Evolutionary conservation across 1,140 invertebrate species (phyloP), one percentile per base, ranked within the genome.

Genomic region (Calephelis virginiensis): DNA sequence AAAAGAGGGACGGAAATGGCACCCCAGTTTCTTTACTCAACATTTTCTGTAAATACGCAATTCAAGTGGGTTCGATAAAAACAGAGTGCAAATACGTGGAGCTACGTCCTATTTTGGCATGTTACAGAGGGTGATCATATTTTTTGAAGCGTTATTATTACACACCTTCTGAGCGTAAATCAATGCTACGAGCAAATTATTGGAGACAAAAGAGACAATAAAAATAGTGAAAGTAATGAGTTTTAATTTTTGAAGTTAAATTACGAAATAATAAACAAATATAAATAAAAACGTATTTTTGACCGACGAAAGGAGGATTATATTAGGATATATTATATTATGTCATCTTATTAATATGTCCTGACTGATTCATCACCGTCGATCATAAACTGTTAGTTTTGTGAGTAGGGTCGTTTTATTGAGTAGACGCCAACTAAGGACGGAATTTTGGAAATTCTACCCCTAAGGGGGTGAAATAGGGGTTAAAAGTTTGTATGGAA

Each of bases 121-220:
- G 53, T 48, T 17, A 61, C 8, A 64, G n/a, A 6, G 45, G 75
- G 74, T 75, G 76, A 83, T 81, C 81, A 80, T 82, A 90, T 83
- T 90, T 85, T 85, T 74, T 78, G 75, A 77, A 81, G 75, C 80
- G 72, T 88, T 88, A 89, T 88, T 86, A 85, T 85, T 85, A 81
- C 82, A 86, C 83, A 86, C 84, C 86, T 86, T 85, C 85, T 83
- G 88, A 84, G 84, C 88, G 85, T 89, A 90, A 89, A 90, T 89
- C 88, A 89, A 80, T 69, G 83, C 83, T 76, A 61, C 74, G 69
- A 77, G 85, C 81, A 68, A 78, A 75, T 74, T 73, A 85, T 83
- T 87, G 83, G 77, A 86, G 75, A 82, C 74, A 82, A 86, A 85
- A 89, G 80, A 90, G 84, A 85, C 85, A 87, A 89, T 86, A 83